Evolutionary conservation across 2,888 invertebrate genomes (phyloP).

Genomic region (Philaethria dido): DNA sequence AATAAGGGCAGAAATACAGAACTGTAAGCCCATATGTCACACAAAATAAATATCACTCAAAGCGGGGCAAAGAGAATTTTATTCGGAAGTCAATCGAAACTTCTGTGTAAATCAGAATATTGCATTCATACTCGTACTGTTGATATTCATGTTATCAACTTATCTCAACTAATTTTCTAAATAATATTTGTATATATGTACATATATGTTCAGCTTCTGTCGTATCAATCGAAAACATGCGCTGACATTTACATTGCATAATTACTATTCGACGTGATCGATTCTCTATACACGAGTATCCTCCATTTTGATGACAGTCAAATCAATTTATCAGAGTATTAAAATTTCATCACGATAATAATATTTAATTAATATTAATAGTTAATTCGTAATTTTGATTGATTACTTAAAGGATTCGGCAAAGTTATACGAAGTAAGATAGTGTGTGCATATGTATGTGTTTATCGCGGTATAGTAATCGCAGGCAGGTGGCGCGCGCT

Average conservation of each 20-base stretch:
- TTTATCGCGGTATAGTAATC: slow-evolving; percentile 52
- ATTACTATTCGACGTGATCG: slow-evolving; percentile 21
- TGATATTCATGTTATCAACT: not conserved
- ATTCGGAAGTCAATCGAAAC: slow-evolving; percentile 11
- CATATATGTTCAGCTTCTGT: too few relatives aligned
- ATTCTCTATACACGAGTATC: slow-evolving; percentile 24
- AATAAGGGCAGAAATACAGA: slow-evolving; percentile 36
- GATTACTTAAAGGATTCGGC: slow-evolving; percentile 9
- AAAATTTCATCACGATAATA: slow-evolving; percentile 5
- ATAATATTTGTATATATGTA: not conserved
- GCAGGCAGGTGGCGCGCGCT: slow-evolving; percentile 62
- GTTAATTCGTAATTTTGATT: slow-evolving; percentile 16
- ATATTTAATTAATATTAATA: slow-evolving; percentile 3
- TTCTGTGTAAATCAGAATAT: slow-evolving; percentile 21
- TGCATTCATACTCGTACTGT: not conserved
- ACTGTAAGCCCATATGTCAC: not conserved
- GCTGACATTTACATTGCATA: slow-evolving; percentile 27
- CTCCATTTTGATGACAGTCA: slow-evolving; percentile 30
- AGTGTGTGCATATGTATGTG: slow-evolving; percentile 18
- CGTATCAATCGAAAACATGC: slow-evolving; percentile 19
- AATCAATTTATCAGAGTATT: slow-evolving; percentile 25
- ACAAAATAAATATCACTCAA: slow-evolving; percentile 20
- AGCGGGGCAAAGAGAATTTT: slow-evolving; percentile 17
- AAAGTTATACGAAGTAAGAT: slow-evolving; percentile 10
- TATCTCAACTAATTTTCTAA: not conserved